These are phyloP conservation scores for Drosophila melanocephala DNA, from an alignment of 2,888 invertebrate genomes.

Conservation along the genomic window DNA sequence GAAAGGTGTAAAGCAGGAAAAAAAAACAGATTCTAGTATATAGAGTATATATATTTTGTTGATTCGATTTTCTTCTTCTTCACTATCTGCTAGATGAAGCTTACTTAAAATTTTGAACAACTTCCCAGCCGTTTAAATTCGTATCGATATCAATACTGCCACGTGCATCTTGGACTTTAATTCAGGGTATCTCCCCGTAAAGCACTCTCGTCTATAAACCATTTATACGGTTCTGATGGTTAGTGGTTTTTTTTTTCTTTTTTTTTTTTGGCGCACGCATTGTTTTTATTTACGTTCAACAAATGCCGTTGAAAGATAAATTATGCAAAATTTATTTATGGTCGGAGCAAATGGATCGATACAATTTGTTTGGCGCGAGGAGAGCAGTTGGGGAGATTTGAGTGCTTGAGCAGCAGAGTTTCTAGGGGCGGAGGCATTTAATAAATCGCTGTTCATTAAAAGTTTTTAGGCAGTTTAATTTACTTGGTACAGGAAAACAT, in stretches of 20 bases:
- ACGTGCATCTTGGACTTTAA: background rate
- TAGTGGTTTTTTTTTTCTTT: background rate
- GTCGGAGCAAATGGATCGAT: conserved; percentile 63
- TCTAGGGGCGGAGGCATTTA: conserved; percentile 40
- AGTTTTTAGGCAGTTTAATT: conserved; percentile 70
- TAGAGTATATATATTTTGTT: background rate
- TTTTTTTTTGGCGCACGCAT: conserved; percentile 11
- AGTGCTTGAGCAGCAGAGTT: background rate
- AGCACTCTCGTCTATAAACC: background rate
- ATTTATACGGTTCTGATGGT: background rate
- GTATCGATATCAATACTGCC: background rate
- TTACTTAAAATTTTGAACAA: background rate
- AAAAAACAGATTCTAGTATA: background rate
- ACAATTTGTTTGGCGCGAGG: conserved; percentile 20
- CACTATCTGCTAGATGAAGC: background rate
- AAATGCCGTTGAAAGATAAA: conserved; percentile 68
- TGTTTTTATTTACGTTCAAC: conserved; percentile 53
- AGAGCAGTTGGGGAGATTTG: background rate
- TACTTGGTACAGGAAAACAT: conserved; percentile 22
- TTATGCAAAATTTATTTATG: conserved; percentile 68
- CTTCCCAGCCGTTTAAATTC: background rate
- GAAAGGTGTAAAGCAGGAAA: background rate
- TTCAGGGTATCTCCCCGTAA: conserved; percentile 4
- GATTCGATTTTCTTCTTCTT: background rate
- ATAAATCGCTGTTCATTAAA: conserved; percentile 73